Conservation (phyloP, 2,888 invertebrate genomes). For the Eumacrocentrus americanus region DNA sequence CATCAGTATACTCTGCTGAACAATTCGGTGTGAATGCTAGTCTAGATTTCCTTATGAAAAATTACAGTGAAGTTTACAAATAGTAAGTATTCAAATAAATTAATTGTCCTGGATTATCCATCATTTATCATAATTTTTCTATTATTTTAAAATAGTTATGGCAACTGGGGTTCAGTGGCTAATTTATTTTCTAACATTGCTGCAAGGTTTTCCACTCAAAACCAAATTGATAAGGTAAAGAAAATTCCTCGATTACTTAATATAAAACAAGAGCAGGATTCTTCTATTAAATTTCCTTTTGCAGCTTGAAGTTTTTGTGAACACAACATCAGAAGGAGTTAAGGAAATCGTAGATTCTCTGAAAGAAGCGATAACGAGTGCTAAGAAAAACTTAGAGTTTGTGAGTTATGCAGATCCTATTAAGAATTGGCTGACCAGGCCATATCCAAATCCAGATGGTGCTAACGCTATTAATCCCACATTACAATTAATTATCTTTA, state of each 20-base stretch:
- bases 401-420: slow-evolving; percentile 24
- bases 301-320: slow-evolving; percentile 37
- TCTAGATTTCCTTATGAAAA: slow-evolving; percentile 38
- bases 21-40: slow-evolving; percentile 40
- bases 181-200: slow-evolving; percentile 41
- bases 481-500: background rate
- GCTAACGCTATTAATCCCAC: background rate
- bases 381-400: slow-evolving; percentile 33
- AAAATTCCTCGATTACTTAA: too few relatives aligned
- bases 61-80: slow-evolving; percentile 38
- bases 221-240: slow-evolving; percentile 41
- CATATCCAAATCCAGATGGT: background rate
- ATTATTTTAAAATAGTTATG: slow-evolving; percentile 37
- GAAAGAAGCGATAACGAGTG: slow-evolving; percentile 20
- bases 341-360: slow-evolving; percentile 1
- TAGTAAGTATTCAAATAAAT: slow-evolving; percentile 41
- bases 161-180: slow-evolving; percentile 42
- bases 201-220: slow-evolving; percentile 33
- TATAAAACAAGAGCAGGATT: too few relatives aligned
- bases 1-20: slow-evolving; percentile 53
- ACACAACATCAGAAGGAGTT: background rate
- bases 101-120: slow-evolving; percentile 7
- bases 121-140: slow-evolving; percentile 5
- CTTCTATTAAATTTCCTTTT: too few relatives aligned
- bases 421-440: slow-evolving; percentile 27